phyloP scores from a whole-genome alignment of 2,888 invertebrate genomes.

The Idaea dimidiata region DNA sequence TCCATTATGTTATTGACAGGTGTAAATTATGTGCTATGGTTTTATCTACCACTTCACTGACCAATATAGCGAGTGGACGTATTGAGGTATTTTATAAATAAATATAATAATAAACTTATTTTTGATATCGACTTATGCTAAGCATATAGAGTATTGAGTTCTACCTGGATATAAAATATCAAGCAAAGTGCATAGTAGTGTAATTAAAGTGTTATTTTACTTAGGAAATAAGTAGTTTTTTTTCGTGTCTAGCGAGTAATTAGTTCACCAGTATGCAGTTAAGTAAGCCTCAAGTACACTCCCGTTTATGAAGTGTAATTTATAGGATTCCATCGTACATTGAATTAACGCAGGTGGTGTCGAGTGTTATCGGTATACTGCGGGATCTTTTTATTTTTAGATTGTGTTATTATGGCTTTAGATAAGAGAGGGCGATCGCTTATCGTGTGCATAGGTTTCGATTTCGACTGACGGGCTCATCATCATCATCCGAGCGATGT shows the following conservation, averaged over 20 bases:
- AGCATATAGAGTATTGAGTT: too few relatives aligned
- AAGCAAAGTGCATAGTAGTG: too few relatives aligned
- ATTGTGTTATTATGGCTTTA: neutral
- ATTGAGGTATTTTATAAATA: constrained; percentile 6
- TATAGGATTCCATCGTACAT: constrained; percentile 8
- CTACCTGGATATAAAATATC: too few relatives aligned
- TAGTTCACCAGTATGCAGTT: too few relatives aligned
- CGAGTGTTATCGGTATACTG: constrained; percentile 10
- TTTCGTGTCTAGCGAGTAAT: too few relatives aligned
- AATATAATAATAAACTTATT: constrained; percentile 1
- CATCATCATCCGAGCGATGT: too few relatives aligned
- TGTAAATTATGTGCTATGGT: neutral
- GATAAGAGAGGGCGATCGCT: neutral
- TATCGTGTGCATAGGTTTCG: neutral
- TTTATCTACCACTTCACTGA: constrained; percentile 23
- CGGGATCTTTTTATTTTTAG: constrained; percentile 2
- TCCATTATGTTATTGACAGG: neutral
- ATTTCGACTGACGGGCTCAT: neutral
- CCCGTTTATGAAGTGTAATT: neutral
- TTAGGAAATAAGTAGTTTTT: too few relatives aligned
- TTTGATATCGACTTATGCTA: too few relatives aligned
- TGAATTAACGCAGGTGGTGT: constrained; percentile 13
- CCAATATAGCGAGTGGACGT: constrained; percentile 15
- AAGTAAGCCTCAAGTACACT: neutral
- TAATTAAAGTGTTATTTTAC: too few relatives aligned